Conservation (phyloP, 2,797 vertebrate genomes). For the Onychomys torridus region DNA sequence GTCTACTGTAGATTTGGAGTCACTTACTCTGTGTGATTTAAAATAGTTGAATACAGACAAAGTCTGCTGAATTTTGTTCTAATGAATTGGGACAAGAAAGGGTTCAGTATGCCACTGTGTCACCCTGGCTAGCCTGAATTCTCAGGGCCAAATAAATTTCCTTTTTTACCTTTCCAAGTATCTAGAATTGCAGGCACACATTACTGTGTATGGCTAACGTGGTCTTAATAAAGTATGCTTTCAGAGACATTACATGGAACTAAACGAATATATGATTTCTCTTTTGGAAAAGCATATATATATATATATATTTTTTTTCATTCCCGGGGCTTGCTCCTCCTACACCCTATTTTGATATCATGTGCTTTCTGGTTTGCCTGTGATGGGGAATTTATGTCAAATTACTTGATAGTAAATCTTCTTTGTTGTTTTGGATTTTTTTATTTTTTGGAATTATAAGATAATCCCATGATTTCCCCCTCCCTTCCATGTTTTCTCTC, state of each 20-base stretch:
- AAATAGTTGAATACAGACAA: background rate
- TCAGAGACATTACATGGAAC: background rate
- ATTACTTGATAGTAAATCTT: background rate
- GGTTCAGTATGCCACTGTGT: background rate
- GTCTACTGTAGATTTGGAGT: constrained; percentile 19
- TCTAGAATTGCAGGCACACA: background rate
- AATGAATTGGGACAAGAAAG: background rate
- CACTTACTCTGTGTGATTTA: background rate
- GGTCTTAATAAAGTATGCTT: background rate
- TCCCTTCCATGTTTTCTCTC: background rate
- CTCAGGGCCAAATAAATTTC: background rate
- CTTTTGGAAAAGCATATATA: background rate
- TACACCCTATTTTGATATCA: background rate
- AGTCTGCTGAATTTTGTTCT: background rate
- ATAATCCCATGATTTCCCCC: too few relatives aligned
- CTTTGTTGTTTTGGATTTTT: background rate
- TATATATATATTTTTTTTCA: background rate
- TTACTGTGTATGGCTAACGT: too few relatives aligned
- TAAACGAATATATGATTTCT: background rate
- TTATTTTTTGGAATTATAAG: background rate
- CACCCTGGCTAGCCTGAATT: background rate
- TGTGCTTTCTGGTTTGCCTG: too few relatives aligned
- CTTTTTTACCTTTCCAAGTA: background rate
- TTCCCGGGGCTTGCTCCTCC: background rate
- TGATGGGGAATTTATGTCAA: background rate